Conservation (phyloP, 2,113 vertebrate genomes). For the Paradoxurus hermaphroditus region DNA sequence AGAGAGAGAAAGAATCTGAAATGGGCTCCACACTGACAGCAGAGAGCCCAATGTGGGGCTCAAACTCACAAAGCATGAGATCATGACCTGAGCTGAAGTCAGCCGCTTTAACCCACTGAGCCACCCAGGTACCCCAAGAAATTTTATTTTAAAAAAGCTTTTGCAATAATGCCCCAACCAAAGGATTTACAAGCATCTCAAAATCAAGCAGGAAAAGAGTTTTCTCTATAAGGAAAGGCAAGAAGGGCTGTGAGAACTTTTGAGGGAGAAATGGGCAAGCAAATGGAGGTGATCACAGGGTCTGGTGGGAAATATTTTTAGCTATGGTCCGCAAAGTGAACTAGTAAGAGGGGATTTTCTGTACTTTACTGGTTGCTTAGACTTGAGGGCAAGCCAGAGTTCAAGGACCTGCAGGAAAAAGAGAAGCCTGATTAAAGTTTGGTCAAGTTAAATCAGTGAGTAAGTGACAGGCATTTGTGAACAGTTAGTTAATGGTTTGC, state of each 20-base stretch:
- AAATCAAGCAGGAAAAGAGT: background rate
- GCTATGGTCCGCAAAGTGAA: background rate
- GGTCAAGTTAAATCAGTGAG: background rate
- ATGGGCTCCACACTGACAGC: too few species aligned
- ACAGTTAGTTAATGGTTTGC: background rate
- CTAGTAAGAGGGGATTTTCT: background rate
- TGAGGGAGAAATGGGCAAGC: background rate
- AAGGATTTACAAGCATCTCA: background rate
- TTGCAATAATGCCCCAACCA: background rate
- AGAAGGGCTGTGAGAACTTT: background rate
- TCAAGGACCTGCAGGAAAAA: background rate
- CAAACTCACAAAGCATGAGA: too few species aligned
- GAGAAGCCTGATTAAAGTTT: background rate
- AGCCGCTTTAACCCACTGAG: too few species aligned
- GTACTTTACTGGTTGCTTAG: background rate
- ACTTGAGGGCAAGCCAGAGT: background rate
- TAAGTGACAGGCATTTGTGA: background rate
- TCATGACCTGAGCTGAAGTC: too few species aligned
- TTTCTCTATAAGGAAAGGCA: background rate
- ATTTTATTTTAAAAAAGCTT: background rate
- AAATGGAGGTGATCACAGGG: background rate
- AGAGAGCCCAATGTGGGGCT: too few species aligned
- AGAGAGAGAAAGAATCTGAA: too few species aligned
- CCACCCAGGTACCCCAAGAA: too few species aligned
- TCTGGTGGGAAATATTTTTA: background rate